These are phyloP conservation scores for Stomorhina lunata DNA, from an alignment of 2,888 invertebrate species.

Conservation along the genomic window DNA sequence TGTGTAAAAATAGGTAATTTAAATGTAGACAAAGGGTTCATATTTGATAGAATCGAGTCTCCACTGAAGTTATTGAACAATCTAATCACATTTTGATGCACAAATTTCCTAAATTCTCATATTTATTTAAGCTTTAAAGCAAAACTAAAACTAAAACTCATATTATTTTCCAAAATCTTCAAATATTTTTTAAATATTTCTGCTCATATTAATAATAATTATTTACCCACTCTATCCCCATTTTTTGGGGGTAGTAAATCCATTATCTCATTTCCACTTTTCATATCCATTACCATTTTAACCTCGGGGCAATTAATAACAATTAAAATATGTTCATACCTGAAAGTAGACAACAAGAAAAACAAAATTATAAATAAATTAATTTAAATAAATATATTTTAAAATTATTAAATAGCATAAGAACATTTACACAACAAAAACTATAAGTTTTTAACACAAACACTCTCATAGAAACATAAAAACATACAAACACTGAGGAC, in stretches of 20 bases:
- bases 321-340: conserved; percentile 55
- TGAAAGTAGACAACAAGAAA: conserved; percentile 40
- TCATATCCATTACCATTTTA: conserved; percentile 28
- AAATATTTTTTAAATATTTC: neutral
- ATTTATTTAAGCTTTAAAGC: too few relatives aligned
- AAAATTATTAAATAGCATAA: conserved; percentile 31
- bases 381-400: conserved; percentile 54
- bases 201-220: neutral
- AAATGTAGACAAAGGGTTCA: too few relatives aligned
- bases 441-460: neutral
- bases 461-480: neutral
- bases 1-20: too few relatives aligned
- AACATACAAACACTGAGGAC: too few relatives aligned
- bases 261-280: conserved; percentile 20
- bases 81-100: too few relatives aligned
- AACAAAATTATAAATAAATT: conserved; percentile 27
- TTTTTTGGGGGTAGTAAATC: neutral
- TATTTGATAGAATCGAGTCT: too few relatives aligned
- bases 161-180: too few relatives aligned
- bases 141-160: too few relatives aligned
- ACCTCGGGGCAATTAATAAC: conserved; percentile 43
- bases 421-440: neutral
- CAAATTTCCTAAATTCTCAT: too few relatives aligned
- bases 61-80: too few relatives aligned
- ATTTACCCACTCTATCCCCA: conserved; percentile 1